Percentiles rank a stretch among this genome's conserved stretches.
phyloP scores from a whole-genome alignment of 2,797 vertebrate genomes.

The Lacerta viridis region DNA sequence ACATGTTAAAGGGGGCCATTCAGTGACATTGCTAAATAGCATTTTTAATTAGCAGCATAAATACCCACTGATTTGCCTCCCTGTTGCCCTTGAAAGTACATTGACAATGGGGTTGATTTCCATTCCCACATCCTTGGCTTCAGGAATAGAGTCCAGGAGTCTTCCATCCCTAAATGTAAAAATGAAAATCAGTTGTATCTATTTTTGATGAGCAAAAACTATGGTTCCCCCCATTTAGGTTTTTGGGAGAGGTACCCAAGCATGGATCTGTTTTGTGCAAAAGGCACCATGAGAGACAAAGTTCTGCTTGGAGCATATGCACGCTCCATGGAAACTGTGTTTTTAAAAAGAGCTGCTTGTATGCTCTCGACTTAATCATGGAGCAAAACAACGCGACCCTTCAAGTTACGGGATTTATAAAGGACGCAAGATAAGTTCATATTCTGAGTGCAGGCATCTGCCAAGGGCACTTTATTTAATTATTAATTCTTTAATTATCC shows the following conservation, averaged over 20 bases:
- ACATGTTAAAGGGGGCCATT: too few relatives aligned
- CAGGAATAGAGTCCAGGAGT: neutral
- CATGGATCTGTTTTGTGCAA: neutral
- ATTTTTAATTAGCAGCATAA: neutral
- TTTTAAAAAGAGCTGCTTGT: neutral
- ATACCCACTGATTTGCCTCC: neutral
- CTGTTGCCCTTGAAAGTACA: neutral
- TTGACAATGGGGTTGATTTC: neutral
- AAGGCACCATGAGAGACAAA: slow-evolving; percentile 40
- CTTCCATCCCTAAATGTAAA: neutral
- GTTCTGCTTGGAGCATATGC: slow-evolving; percentile 17
- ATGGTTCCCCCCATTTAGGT: neutral
- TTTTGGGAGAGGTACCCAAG: neutral
- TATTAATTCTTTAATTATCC: slow-evolving; percentile 14
- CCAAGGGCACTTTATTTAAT: neutral
- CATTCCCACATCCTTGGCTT: neutral
- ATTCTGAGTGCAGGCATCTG: neutral
- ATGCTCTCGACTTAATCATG: neutral
- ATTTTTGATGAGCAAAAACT: neutral
- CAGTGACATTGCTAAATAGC: neutral
- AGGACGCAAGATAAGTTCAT: neutral
- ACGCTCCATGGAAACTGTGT: slow-evolving; percentile 32
- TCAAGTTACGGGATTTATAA: neutral
- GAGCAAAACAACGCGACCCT: neutral
- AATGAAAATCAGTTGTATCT: slow-evolving; percentile 19